Evolutionary conservation across 2,888 invertebrate species (phyloP).

Genomic region (Macrophya annulata): DNA sequence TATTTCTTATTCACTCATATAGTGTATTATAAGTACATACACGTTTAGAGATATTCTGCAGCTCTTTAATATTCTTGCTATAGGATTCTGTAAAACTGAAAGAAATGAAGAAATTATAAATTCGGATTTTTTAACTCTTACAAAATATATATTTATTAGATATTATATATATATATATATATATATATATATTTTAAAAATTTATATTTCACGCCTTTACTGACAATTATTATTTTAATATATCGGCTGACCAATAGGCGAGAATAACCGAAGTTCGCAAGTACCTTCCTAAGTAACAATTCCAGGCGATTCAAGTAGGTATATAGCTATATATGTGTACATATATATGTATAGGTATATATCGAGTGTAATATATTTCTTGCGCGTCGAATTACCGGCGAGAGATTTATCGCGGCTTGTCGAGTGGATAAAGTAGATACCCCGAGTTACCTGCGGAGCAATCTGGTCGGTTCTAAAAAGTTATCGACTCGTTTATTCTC

Average conservation of each 20-base stretch:
- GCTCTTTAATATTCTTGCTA: not conserved
- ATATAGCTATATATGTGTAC: not conserved
- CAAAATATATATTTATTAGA: not conserved
- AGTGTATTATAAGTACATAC: not conserved
- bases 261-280: not conserved
- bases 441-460: constrained; percentile 40
- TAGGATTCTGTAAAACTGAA: not conserved
- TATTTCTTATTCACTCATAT: not conserved
- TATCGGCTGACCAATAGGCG: not conserved
- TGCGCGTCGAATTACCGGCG: constrained; percentile 37
- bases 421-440: constrained; percentile 39
- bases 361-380: constrained; percentile 29
- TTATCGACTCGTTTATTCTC: constrained; percentile 50
- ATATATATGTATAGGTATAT: not conserved
- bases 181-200: not conserved
- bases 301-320: not conserved
- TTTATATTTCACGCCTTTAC: not conserved
- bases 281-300: not conserved
- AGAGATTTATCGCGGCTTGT: constrained; percentile 39
- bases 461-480: constrained; percentile 20
- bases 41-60: not conserved
- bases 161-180: not conserved
- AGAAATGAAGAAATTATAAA: not conserved
- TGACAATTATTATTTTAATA: not conserved
- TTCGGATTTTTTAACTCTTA: not conserved